Conservation (phyloP, 2,797 vertebrate genomes). For the Sebastes itinus region DNA sequence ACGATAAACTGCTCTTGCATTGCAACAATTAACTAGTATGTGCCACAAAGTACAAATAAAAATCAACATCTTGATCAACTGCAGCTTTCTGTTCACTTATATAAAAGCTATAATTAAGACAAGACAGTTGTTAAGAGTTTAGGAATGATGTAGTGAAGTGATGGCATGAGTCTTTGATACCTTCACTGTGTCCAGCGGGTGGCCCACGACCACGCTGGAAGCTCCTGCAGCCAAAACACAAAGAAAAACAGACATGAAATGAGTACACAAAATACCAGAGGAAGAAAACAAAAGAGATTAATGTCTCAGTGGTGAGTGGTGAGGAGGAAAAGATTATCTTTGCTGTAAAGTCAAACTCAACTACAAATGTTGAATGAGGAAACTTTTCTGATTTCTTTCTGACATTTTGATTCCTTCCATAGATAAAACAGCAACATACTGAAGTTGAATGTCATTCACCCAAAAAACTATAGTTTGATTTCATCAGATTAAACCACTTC, state of each 20-base stretch:
- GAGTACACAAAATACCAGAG: background rate
- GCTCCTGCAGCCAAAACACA: slow-evolving; percentile 82
- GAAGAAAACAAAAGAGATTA: background rate
- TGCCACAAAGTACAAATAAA: background rate
- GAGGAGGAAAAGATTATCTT: accelerated
- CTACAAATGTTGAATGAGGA: background rate
- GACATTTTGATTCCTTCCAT: background rate
- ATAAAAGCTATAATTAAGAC: background rate
- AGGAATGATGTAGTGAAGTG: background rate
- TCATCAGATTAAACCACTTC: no score
- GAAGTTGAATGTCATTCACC: no score
- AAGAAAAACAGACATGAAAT: slow-evolving; percentile 23
- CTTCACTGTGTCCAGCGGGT: slow-evolving; percentile 97
- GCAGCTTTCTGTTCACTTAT: background rate
- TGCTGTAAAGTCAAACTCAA: background rate
- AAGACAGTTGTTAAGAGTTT: background rate
- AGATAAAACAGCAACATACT: no score
- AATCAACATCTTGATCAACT: background rate
- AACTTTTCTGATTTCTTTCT: background rate
- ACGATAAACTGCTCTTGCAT: background rate
- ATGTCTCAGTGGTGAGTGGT: no score
- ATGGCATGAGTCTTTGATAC: slow-evolving; percentile 51
- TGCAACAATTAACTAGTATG: background rate
- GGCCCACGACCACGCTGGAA: slow-evolving; percentile 91
- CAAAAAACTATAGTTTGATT: no score